Base-by-base conservation (phyloP, 2,888 invertebrate species). In the Lottia gigantea region DNA sequence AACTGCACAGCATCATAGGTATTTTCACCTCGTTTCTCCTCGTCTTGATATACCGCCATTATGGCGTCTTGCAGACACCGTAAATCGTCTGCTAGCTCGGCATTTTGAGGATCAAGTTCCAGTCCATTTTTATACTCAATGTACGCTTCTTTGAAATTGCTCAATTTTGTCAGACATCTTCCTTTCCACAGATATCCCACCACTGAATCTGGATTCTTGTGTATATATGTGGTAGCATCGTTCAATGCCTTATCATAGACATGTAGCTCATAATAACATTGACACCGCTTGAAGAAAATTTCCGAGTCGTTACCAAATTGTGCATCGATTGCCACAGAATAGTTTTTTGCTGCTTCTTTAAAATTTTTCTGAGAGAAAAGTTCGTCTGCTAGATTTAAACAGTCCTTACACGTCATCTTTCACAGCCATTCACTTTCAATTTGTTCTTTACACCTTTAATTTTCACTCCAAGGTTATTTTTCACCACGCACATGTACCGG, bases 1-100 rank as follows among this genome's bases (percentile, higher is more conserved):
- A 80, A 71, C 26, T 74, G 76, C 0, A 80, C 71, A 3, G 80
- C 78, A 61, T 78, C 74, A 55, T 80, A 78, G 14, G 72, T 71
- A 31, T 62, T 62, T n/a, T 75, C 71, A 45, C 72, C 73, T 40
- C 64, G 55, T 25, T 66, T 68, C 4, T 71, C 68, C n/a, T 73
- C 69, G 15, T 74, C 69, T 23, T 75, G 75, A 62, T 70, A 76
- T 2, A 68, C 55, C 14, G 62, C 62, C 46, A 78, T 68, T 7
- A 80, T 79, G 8, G 74, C 75, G 3, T 73, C 65, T 55, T 80
- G 80, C 72, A 81, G 74, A 8, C 68, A 64, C 64, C 75, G 75
- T 40, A 81, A 66, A 23, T 75, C 76, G n/a, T 66, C 68, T 25
- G 73, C 77, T 26, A 78, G 75, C 47, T 72, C 74, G 16, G 63